phyloP scores from a whole-genome alignment of 2,113 vertebrate species.

The Gorsachius goisagi region DNA sequence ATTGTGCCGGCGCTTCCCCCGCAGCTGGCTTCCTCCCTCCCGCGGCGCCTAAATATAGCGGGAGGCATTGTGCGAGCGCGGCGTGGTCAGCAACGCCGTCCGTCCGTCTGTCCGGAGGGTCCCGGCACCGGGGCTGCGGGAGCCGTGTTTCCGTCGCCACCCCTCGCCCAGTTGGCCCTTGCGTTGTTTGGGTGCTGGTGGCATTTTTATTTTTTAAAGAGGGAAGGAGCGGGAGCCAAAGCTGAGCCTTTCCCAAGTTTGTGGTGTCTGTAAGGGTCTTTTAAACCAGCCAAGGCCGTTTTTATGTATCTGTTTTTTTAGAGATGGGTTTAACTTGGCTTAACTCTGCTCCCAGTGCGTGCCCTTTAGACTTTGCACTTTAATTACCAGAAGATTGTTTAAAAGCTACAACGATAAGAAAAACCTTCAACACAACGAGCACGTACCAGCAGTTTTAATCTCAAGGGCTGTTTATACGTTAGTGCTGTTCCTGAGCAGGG shows the following conservation, averaged over 20 bases:
- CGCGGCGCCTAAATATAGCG: background rate
- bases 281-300: background rate
- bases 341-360: background rate
- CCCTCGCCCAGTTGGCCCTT: rapidly evolving
- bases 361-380: background rate
- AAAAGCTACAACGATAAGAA: constrained; percentile 2
- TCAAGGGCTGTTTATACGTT: background rate
- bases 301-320: background rate
- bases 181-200: background rate
- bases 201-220: background rate
- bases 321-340: background rate
- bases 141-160: rapidly evolving
- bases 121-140: rapidly evolving
- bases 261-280: background rate
- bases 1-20: constrained; percentile 8
- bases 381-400: background rate
- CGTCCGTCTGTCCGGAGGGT: background rate
- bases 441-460: background rate
- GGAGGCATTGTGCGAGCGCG: rapidly evolving
- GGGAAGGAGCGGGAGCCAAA: background rate
- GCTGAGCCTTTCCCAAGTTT: background rate
- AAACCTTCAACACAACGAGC: background rate
- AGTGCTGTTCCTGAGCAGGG: background rate
- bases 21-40: constrained; percentile 33
- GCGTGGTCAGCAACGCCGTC: background rate